Conservation (phyloP, 2,797 vertebrate genomes). For the Crax fasciolata region DNA sequence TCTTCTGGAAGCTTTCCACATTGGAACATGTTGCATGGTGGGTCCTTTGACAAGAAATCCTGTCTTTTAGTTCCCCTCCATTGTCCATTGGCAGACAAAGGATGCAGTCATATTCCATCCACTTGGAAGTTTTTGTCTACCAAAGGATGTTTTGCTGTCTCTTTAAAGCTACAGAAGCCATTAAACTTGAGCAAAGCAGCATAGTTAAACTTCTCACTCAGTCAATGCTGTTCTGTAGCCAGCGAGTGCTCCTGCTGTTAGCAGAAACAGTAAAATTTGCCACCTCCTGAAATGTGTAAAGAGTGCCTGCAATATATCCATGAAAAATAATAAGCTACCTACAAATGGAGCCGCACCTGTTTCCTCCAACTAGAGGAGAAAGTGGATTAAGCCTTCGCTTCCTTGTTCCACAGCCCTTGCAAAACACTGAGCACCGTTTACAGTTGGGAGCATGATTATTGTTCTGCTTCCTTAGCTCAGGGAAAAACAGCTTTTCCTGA, state of each 20-base stretch:
- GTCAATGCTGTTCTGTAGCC: not conserved
- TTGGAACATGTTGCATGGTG: not conserved
- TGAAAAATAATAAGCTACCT: slow-evolving; percentile 46
- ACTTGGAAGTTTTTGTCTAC: slow-evolving; percentile 9
- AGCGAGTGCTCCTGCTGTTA: not conserved
- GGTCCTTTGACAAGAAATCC: not conserved
- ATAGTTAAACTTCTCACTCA: not conserved
- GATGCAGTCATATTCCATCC: not conserved
- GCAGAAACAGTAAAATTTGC: not conserved
- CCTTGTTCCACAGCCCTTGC: slow-evolving; percentile 32
- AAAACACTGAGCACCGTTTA: slow-evolving; percentile 32
- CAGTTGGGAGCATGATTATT: slow-evolving; percentile 44
- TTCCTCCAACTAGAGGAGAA: slow-evolving; percentile 27
- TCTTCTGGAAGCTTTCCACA: not conserved
- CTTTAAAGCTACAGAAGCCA: not conserved
- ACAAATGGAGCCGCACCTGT: slow-evolving; percentile 44
- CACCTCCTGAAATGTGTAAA: slow-evolving; percentile 15
- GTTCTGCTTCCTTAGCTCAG: slow-evolving; percentile 72
- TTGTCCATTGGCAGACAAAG: not conserved
- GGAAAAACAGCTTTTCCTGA: slow-evolving; percentile 68
- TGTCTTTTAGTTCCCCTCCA: not conserved
- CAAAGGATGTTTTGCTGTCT: not conserved
- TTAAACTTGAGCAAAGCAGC: not conserved
- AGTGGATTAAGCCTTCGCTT: slow-evolving; percentile 18
- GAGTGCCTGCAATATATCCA: not conserved